phyloP scores from a whole-genome alignment of 2,113 vertebrate genomes.

The Clarias macrocephalus region DNA sequence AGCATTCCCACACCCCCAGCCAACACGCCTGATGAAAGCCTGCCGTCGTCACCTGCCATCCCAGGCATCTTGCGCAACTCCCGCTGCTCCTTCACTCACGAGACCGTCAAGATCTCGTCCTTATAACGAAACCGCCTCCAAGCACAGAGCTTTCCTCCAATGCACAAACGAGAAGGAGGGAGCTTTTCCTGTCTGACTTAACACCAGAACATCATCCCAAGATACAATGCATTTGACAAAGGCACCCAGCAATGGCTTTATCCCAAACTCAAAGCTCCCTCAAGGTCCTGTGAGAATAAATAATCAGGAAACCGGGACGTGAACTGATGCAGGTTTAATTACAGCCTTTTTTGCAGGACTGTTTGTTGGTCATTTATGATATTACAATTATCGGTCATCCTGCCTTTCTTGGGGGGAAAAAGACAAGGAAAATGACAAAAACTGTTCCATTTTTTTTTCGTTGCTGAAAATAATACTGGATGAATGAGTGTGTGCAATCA shows the following conservation, averaged over 20 bases:
- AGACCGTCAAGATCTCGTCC: constrained; percentile 86
- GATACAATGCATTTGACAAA: not conserved
- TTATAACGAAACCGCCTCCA: constrained; percentile 72
- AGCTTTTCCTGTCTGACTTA: constrained; percentile 28
- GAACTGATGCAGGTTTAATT: not conserved
- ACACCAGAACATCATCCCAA: constrained; percentile 12
- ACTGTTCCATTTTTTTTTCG: not conserved
- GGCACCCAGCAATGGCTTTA: constrained; percentile 5
- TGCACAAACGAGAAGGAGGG: constrained; percentile 51
- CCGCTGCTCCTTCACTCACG: constrained; percentile 73
- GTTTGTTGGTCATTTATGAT: constrained; percentile 20
- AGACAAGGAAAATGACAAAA: not conserved
- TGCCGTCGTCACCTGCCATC: constrained; percentile 74
- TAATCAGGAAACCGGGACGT: not conserved
- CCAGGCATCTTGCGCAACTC: constrained; percentile 80
- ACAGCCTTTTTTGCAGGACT: constrained; percentile 15
- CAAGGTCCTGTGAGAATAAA: not conserved
- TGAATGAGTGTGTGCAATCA: constrained; percentile 56
- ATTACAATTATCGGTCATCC: constrained; percentile 6
- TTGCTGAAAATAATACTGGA: constrained; percentile 1
- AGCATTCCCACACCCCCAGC: constrained; percentile 88
- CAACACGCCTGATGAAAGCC: constrained; percentile 86
- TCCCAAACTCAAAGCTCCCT: not conserved
- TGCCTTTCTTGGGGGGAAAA: not conserved
- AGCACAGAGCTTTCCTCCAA: constrained; percentile 53